Base-by-base conservation (phyloP, 1,140 invertebrate species). In the Choristoneura fumiferana region DNA sequence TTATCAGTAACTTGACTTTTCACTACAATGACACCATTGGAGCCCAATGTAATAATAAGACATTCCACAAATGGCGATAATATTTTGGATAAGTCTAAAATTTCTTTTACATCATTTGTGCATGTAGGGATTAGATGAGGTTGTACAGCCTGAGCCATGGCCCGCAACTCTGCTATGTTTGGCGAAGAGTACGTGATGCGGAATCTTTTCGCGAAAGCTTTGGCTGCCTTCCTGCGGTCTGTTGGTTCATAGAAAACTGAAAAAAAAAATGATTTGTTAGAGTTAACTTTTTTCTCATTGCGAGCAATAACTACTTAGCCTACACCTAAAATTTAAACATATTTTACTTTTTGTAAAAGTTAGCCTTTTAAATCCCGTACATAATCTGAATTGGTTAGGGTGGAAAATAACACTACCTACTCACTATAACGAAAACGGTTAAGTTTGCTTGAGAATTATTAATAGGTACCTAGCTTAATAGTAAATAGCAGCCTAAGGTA, bases 81-180 rank as follows among this genome's bases (percentile, higher is more conserved):
- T 56, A 74, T 73, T 60, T 72, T 73, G 18, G 71, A 69, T 29
- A 89, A 62, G 43, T 71, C 17, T 38, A 76, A 22, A 52, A 93
- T 89, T 76, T 90, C 90, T 14, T 89, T 76, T n/a, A 92, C 70
- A 29, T 81, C 72, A 45, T 71, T 36, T 12, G 39, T 13, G 12
- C 18, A 3, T 1, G 62, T 33, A 9, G 33, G 55, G 9, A 49
- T 55, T 15, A 61, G 12, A 52, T 71, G 63, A 69, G 77, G 78
- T 37, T 77, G 62, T 43, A 90, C 58, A 65, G 59, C 67, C 33
- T 64, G 60, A 15, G 90, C 90, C 65, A 94, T 93, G 18, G 90
- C 81, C 63, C 83, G 77, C 13, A 96, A 79, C 89, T 96, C 95
- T 36, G 90, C 88, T 8, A 95, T 64, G 85, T 96, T 96, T 9